Evolutionary conservation across 2,113 vertebrate genomes (phyloP), one percentile per base, ranked within the genome.

Genomic region (Benthochromis sp.): DNA sequence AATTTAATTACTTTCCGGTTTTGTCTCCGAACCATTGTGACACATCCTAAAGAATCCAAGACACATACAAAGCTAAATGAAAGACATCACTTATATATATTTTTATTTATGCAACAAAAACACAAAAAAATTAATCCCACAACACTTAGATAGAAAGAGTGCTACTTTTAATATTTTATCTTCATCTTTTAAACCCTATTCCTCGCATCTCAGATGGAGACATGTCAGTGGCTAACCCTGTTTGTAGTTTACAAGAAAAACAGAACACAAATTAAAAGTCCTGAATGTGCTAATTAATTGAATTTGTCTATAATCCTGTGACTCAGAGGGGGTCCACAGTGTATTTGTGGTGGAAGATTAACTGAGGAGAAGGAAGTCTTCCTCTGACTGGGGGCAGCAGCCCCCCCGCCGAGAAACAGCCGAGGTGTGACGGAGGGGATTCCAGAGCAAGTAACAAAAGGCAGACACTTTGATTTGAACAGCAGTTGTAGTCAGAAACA

Each of bases 401-500:
- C 63, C 36, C 63, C 91, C 91, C 92, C 19, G 16, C 90, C 90
- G 94, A 91, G 90, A 93, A 94, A 84, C 53, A 85, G 84, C 88
- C 69, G 87, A 94, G 91, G 91, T 93, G 94, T 93, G 93, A 94
- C 89, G 59, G 90, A 94, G 93, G 90, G 87, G 91, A 94, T 95
- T 95, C 93, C 92, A 94, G 91, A 92, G 81, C 91, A 63, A 40
- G 73, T 92, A 94, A 95, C 96, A 96, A 96, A 96, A 96, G 95
- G 94, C 93, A 93, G 79, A 83, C 82, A 85, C 93, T 95, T 95
- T 94, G 93, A 95, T 94, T 94, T 84, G 90, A 91, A 92, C 86
- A 92, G 86, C 90, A 92, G 88, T 93, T 93, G 90, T 85, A 90
- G 66, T 71, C 86, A 84, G 55, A 87, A 38, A 63, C 69, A 83